Evolutionary conservation across 1,140 invertebrate species (phyloP).

Genomic region (Uloborus diversus): DNA sequence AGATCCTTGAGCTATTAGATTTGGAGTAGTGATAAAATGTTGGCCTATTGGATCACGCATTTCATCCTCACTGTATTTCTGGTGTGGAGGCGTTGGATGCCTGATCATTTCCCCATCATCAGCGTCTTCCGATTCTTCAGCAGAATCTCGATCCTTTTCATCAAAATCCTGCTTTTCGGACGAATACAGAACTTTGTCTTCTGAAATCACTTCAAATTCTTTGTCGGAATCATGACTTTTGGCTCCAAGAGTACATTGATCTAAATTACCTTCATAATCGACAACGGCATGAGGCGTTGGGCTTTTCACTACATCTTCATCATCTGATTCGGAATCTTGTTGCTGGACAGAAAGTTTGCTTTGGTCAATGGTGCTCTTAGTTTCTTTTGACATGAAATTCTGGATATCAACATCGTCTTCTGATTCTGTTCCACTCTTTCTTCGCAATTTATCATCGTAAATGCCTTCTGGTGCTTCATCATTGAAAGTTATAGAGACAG

Average conservation of each 20-base stretch:
- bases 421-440: slow-evolving; percentile 44
- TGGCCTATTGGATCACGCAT: slow-evolving; percentile 35
- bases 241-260: not conserved
- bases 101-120: slow-evolving; percentile 56
- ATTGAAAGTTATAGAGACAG: slow-evolving; percentile 34
- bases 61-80: slow-evolving; percentile 49
- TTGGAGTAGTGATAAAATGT: slow-evolving; percentile 28
- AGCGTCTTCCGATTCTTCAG: slow-evolving; percentile 38
- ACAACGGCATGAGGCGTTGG: slow-evolving; percentile 45
- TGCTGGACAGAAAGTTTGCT: slow-evolving; percentile 12
- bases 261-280: slow-evolving; percentile 33
- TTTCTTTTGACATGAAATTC: slow-evolving; percentile 24
- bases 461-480: slow-evolving; percentile 15
- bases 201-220: not conserved
- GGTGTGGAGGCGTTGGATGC: slow-evolving; percentile 52
- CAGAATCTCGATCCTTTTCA: slow-evolving; percentile 45
- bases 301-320: slow-evolving; percentile 53
- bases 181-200: not conserved
- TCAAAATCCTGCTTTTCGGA: slow-evolving; percentile 43
- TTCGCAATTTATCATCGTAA: slow-evolving; percentile 17
- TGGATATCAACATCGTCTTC: slow-evolving; percentile 53
- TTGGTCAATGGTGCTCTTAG: not conserved
- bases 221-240: not conserved
- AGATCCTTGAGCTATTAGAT: not conserved
- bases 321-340: slow-evolving; percentile 25